A percentile compares a stretch with the other conserved stretches of the same genome.
These are phyloP conservation scores for Larimichthys polyactis DNA, from an alignment of 2,113 vertebrate species.

Conservation along the genomic window DNA sequence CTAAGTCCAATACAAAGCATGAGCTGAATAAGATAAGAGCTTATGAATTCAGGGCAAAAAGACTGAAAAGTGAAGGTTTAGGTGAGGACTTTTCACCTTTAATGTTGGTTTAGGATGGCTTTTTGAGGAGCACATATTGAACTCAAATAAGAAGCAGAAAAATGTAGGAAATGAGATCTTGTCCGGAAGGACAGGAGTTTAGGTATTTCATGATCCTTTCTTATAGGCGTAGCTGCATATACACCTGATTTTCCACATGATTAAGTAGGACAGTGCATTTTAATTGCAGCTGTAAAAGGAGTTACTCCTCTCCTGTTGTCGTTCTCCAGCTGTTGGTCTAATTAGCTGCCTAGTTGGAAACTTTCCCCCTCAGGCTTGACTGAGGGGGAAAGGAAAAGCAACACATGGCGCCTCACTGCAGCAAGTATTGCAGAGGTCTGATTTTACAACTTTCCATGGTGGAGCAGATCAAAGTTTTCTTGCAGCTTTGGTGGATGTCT, in stretches of 20 bases:
- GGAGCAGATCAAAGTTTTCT: constrained; percentile 5
- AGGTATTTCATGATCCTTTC: background rate
- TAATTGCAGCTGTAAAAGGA: background rate
- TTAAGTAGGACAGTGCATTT: constrained; percentile 14
- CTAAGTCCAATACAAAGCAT: background rate
- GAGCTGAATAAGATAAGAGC: constrained; percentile 11
- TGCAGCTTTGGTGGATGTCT: background rate
- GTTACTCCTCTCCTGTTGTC: background rate
- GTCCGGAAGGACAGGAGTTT: background rate
- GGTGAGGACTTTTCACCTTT: background rate
- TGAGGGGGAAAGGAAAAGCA: background rate
- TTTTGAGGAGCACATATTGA: background rate
- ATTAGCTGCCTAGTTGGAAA: constrained; percentile 32
- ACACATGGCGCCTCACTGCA: background rate
- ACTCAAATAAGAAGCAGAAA: background rate
- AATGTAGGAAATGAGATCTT: background rate
- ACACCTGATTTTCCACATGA: background rate
- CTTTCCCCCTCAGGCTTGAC: constrained; percentile 3
- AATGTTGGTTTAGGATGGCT: background rate
- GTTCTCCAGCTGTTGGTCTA: constrained; percentile 34
- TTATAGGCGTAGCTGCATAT: background rate
- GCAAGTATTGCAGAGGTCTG: background rate
- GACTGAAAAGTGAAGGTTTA: background rate
- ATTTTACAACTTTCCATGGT: background rate
- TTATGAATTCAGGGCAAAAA: background rate